Evolutionary conservation across 2,113 vertebrate species (phyloP), one percentile per base, ranked within the genome.

Genomic region (western clawed frog (Xenopus tropicalis)): DNA sequence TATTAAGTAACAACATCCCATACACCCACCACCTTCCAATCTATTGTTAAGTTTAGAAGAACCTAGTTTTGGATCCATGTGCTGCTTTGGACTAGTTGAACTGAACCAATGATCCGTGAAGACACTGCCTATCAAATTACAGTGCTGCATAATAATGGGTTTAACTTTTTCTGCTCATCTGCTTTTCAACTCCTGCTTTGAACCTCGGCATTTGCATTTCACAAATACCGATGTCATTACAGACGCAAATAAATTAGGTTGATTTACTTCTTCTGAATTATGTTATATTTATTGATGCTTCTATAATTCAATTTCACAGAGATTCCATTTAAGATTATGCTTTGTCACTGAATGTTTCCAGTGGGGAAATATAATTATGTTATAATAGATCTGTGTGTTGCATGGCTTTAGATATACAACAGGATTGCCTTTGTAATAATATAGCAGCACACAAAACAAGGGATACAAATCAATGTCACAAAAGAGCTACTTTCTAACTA

Each of bases 231-330:
- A 83, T 86, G 81, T 89, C 85, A 90, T 89, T 91, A 89, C 84
- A 86, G 84, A 85, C 75, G 82, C 90, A 90, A 90, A 93, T 91
- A 93, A 92, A 93, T 91, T 89, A 91, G 91, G 89, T 88, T 88
- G 89, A 90, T 91, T 91, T 93, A 93, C 90, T 91, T 90, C 85
- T 90, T 92, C 91, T 93, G 93, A 92, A 93, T 91, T 89, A 91
- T 89, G 92, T 92, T 91, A 92, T 92, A 93, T 92, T 93, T 91
- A 93, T 90, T 92, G 92, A 93, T 90, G 91, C 93, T 90, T 86
- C 85, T 85, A 88, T 91, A 93, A 93, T 94, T 93, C 93, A 88
- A 94, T 95, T 94, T 93, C 91, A 91, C 90, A 92, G 92, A 92
- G 91, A 94, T 91, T 92, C 91, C 93, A 94, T 93, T 92, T 92